Evolutionary conservation across 1,140 invertebrate genomes (phyloP).

Genomic region (Orchesella cincta): DNA sequence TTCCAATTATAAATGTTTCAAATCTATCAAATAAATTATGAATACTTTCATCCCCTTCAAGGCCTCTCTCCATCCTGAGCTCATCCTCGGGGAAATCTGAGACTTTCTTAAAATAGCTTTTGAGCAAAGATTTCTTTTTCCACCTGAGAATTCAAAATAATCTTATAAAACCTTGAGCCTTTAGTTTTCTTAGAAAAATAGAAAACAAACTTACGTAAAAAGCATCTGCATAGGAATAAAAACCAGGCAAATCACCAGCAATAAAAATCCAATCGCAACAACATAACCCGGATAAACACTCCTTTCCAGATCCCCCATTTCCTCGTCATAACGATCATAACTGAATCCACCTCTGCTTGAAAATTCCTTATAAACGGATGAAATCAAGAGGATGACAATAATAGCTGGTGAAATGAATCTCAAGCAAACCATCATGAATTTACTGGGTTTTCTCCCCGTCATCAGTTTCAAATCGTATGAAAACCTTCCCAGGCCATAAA

Average conservation of each 20-base stretch:
- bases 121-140: background rate
- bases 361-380: background rate
- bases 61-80: background rate
- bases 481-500: conserved; percentile 89
- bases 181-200: too few relatives aligned
- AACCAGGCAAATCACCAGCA: background rate
- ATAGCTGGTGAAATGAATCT: conserved; percentile 86
- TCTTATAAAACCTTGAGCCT: too few relatives aligned
- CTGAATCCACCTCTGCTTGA: background rate
- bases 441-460: conserved; percentile 80
- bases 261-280: background rate
- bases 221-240: background rate
- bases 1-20: background rate
- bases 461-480: conserved; percentile 90
- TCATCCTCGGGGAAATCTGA: background rate
- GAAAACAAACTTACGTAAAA: too few relatives aligned
- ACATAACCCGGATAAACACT: background rate
- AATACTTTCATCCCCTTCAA: background rate
- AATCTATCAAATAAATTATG: background rate
- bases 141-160: too few relatives aligned
- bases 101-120: background rate
- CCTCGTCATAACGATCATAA: background rate
- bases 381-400: conserved; percentile 66
- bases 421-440: conserved; percentile 92
- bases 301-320: background rate